Evolutionary conservation across 1,140 invertebrate genomes (phyloP), one percentile per base, ranked within the genome.

Genomic region (Nebria ingens): DNA sequence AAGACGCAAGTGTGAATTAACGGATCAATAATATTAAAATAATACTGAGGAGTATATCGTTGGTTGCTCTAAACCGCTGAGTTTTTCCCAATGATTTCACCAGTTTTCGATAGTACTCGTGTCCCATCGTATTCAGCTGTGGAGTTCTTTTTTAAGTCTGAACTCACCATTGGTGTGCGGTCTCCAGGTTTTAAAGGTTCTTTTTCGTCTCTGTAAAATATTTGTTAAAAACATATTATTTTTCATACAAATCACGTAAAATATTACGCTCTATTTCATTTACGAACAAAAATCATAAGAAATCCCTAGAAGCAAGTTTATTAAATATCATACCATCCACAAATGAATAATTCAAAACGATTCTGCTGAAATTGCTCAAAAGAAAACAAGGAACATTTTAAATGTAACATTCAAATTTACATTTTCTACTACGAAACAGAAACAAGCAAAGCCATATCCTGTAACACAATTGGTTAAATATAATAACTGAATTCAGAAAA

Each of bases 91-190:
- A 88, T 86, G 61, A 89, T 87, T 63, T 80, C 79, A 42, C 85
- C 85, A 21, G 86, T 86, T 64, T 84, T 86, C 19, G 86, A 84
- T 63, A 87, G 82, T 13, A 87, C 87, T 61, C 84, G 79, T 63
- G 84, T 82, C 4, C 86, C 84, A 61, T 90, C 86, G 64, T 86
- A 91, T 62, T 87, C 86, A 2, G 89, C 80, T 19, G 84, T 86
- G 38, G 83, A 83, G 60, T 87, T 85, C 53, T 83, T 80, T 58
- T 85, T 87, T 57, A 85, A 72, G 15, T 77, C 78, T 56, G 79
- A 81, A 59, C 80, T 76, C 55, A 80, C 77, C 55, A 79, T 76
- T 23, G 75, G 79, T 22, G 81, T 81, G 55, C 73, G 72, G 61
- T 75, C 76, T 58, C 75, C 73, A 57, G 81, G 79, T 63, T 84